Percentiles rank a stretch among this genome's conserved stretches.
Conservation (phyloP, 2,888 invertebrate species). For the Stegophylla sp. region DNA sequence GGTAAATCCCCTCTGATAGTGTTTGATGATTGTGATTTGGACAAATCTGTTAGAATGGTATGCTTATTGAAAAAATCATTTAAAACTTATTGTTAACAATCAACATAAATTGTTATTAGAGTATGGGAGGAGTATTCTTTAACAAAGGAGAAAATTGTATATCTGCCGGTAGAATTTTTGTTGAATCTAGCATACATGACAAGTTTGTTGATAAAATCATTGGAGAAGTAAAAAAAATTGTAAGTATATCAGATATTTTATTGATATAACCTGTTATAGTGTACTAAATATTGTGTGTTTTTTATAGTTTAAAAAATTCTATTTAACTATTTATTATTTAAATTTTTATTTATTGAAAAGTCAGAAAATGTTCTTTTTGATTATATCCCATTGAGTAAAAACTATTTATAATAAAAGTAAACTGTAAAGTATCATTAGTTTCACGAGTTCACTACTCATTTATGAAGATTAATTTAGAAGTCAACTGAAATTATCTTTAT, state of each 20-base stretch:
- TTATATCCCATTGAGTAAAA: too few species aligned
- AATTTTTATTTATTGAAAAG: too few species aligned
- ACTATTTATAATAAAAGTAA: too few species aligned
- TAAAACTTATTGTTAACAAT: not conserved
- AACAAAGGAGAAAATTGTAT: constrained; percentile 99
- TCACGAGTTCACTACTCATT: too few species aligned
- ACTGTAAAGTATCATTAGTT: too few species aligned
- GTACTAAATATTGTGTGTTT: too few species aligned
- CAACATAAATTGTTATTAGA: constrained; percentile 67
- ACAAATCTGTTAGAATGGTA: constrained; percentile 88
- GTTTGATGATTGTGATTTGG: constrained; percentile 91
- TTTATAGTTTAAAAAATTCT: too few species aligned
- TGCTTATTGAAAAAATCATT: constrained; percentile 63
- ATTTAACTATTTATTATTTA: too few species aligned
- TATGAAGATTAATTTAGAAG: too few species aligned
- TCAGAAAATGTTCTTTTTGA: too few species aligned
- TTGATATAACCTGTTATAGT: not conserved
- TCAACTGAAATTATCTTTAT: too few species aligned
- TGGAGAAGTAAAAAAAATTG: constrained; percentile 77
- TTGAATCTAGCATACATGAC: constrained; percentile 89
- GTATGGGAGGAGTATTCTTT: constrained; percentile 94
- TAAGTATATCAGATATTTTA: constrained; percentile 64
- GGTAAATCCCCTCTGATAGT: constrained; percentile 95
- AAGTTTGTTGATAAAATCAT: constrained; percentile 81
- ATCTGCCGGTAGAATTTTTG: constrained; percentile 91